phyloP scores from a whole-genome alignment of 2,797 vertebrate genomes.

The Trichosurus vulpecula region DNA sequence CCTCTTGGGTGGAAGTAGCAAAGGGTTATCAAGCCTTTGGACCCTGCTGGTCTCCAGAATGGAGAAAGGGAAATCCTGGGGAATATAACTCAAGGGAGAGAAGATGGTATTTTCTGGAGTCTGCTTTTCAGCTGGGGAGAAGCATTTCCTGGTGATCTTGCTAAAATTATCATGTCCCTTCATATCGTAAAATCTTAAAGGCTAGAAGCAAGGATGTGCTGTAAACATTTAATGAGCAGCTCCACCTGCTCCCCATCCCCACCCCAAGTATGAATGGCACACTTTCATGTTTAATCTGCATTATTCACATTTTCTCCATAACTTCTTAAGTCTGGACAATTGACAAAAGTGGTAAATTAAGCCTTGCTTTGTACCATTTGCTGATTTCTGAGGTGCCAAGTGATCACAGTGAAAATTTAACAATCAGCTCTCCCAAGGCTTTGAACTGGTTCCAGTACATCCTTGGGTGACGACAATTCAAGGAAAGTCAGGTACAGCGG shows the following conservation, averaged over 20 bases:
- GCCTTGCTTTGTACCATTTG: not conserved
- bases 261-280: not conserved
- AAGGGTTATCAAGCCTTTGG: not conserved
- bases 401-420: not conserved
- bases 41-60: constrained; percentile 19
- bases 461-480: not conserved
- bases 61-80: constrained; percentile 29
- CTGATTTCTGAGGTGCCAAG: not conserved
- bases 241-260: not conserved
- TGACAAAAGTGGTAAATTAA: not conserved
- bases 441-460: not conserved
- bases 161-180: constrained; percentile 59
- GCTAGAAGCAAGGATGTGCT: not conserved
- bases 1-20: not conserved
- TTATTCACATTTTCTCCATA: not conserved
- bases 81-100: constrained; percentile 12
- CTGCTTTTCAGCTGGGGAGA: constrained; percentile 9
- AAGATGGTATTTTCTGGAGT: constrained; percentile 12
- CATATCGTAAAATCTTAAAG: not conserved
- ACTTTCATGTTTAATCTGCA: not conserved
- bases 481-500: not conserved
- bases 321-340: not conserved
- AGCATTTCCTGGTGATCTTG: constrained; percentile 24
- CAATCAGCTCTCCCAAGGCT: not conserved
- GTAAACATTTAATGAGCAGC: not conserved